Base-by-base conservation (phyloP, 2,888 invertebrate genomes). In the Himalopsyche anomala region DNA sequence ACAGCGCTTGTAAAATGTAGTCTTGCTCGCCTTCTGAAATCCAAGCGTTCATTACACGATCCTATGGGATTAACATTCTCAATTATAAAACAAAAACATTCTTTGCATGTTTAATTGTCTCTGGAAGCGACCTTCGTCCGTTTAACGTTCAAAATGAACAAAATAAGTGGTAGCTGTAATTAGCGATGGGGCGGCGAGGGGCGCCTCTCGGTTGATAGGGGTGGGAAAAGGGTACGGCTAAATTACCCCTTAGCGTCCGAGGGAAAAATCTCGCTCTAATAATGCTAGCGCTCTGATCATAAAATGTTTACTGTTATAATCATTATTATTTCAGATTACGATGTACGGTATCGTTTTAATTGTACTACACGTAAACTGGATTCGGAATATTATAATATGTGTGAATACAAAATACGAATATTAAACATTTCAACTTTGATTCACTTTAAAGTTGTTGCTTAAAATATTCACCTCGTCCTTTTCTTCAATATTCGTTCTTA, bases 41-140 rank as follows among this genome's bases (percentile, higher is more conserved):
- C 85, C 85, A 74, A 74, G 74, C 74, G 36, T 74, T 74, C 74
- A 74, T 74, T 74, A 74, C 74, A 36, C 74, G 36, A 74, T 74
- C 74, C 74, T 36, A 74, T 84, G 84, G 88, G 84, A 88, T 88
- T 87, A 88, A 87, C 87, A 86, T 82, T 86, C 88, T 87, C 85
- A 86, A 87, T 88, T 87, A 87, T 88, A 88, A 88, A 88, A 88
- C 88, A 87, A 87, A 88, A 87, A 86, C 87, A 83, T 87, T 86
- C 86, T 85, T 87, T 87, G 84, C 80, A 86, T 82, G 84, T 87
- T 88, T 88, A 88, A 88, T 88, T 84, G 80, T 45, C 84, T 86
- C 84, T 84, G 85, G 84, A 85, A 51, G 74, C 74, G 81, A 85
- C 84, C 83, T 81, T 80, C 85, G 88, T 85, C 84, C 87, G 83